Evolutionary conservation across 2,888 invertebrate genomes (phyloP).

Genomic region (Ommatoiulus sabulosus): DNA sequence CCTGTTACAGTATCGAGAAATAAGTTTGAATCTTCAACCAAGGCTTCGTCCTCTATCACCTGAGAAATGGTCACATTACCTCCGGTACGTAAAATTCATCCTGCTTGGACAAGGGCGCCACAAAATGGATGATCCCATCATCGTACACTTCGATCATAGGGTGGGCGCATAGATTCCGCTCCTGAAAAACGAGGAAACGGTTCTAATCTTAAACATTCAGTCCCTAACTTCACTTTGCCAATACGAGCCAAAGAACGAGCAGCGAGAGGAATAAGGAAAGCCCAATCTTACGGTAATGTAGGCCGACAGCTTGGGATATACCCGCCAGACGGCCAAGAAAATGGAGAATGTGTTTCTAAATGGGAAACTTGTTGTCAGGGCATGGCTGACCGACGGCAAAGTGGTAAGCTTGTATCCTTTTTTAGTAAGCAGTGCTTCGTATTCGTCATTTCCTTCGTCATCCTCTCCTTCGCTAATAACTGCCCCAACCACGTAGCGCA

Average conservation of each 20-base stretch:
- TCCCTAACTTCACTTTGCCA: too few relatives aligned
- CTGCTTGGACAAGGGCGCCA: conserved; percentile 69
- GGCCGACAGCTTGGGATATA: conserved; percentile 67
- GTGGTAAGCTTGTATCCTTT: conserved; percentile 66
- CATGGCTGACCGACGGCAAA: conserved; percentile 68
- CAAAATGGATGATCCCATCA: conserved; percentile 66
- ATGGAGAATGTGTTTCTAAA: conserved; percentile 68
- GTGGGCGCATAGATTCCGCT: conserved; percentile 67
- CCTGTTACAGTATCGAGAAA: background rate
- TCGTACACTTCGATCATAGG: conserved; percentile 70
- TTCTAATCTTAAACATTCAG: background rate
- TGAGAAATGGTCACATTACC: conserved; percentile 59
- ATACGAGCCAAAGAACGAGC: background rate
- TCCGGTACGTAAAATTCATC: conserved; percentile 70
- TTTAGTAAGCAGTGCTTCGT: conserved; percentile 64
- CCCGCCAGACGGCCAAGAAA: conserved; percentile 68
- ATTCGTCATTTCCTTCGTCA: conserved; percentile 60
- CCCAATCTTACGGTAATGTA: conserved; percentile 67
- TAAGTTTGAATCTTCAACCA: background rate
- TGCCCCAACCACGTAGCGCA: conserved; percentile 68
- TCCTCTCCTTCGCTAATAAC: conserved; percentile 65
- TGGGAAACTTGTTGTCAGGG: conserved; percentile 68
- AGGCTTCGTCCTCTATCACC: background rate
- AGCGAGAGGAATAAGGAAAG: background rate
- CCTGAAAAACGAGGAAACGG: conserved; percentile 60